Evolutionary conservation across 2,888 invertebrate genomes (phyloP).

Genomic region (Cosmorhoe ocellata): DNA sequence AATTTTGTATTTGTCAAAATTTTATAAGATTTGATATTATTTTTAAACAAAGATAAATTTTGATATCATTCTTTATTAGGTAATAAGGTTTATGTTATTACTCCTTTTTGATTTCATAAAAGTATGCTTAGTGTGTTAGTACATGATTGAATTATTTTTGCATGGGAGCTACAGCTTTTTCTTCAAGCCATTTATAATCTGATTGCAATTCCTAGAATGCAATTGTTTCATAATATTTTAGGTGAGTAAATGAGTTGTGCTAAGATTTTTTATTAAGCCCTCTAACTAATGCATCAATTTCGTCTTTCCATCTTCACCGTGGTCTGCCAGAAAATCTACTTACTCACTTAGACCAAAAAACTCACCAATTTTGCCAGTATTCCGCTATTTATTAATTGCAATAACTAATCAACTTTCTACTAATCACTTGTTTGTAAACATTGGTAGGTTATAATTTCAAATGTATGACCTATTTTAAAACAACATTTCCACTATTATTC

Average conservation of each 20-base stretch:
- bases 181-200: conserved; percentile 44
- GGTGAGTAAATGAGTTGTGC: too few relatives aligned
- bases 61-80: conserved; percentile 48
- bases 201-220: too few relatives aligned
- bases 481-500: too few relatives aligned
- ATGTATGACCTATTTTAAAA: not conserved
- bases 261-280: too few relatives aligned
- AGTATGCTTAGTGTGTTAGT: conserved; percentile 51
- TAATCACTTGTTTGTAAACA: conserved; percentile 1
- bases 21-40: conserved; percentile 51
- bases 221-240: too few relatives aligned
- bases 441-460: conserved; percentile 1
- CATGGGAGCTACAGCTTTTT: conserved; percentile 46
- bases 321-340: too few relatives aligned
- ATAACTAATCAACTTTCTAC: too few relatives aligned
- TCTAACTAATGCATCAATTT: too few relatives aligned
- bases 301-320: too few relatives aligned
- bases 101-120: conserved; percentile 57
- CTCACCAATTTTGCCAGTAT: not conserved
- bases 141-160: conserved; percentile 59
- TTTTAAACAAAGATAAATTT: conserved; percentile 56
- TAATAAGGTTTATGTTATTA: conserved; percentile 58
- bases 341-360: too few relatives aligned
- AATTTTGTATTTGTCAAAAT: conserved; percentile 62
- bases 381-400: too few relatives aligned